Percentiles rank a stretch among this genome's conserved stretches.
phyloP scores from a whole-genome alignment of 1,140 invertebrate genomes.

The Drosophila carrolli region DNA sequence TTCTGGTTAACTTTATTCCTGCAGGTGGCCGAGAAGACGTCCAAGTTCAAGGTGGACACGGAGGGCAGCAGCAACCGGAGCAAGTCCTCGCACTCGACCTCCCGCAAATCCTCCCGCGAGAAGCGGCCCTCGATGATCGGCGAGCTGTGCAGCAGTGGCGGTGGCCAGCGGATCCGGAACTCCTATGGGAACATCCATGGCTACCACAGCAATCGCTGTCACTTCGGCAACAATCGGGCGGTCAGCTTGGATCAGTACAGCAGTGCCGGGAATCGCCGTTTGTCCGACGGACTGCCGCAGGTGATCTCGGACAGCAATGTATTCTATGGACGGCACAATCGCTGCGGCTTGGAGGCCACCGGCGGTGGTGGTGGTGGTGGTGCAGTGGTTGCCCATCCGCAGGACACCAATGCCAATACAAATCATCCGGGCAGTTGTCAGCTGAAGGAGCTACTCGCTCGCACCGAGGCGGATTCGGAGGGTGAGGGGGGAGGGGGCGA shows the following conservation, averaged over 20 bases:
- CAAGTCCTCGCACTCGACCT: slow-evolving; percentile 78
- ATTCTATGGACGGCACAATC: slow-evolving; percentile 80
- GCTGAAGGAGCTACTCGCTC: slow-evolving; percentile 40
- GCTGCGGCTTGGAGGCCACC: slow-evolving; percentile 56
- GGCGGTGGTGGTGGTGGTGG: background rate
- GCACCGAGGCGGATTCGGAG: slow-evolving; percentile 35
- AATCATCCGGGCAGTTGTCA: slow-evolving; percentile 20
- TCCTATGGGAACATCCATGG: slow-evolving; percentile 84
- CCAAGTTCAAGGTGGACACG: slow-evolving; percentile 91
- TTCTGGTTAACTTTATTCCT: no score
- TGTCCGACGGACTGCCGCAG: slow-evolving; percentile 82
- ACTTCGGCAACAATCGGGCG: slow-evolving; percentile 83
- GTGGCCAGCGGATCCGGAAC: slow-evolving; percentile 79
- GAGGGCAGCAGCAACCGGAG: slow-evolving; percentile 86
- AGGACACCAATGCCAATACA: slow-evolving; percentile 78
- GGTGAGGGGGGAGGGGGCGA: slow-evolving; percentile 4
- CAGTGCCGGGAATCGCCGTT: slow-evolving; percentile 68
- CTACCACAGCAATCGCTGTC: slow-evolving; percentile 78
- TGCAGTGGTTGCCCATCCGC: slow-evolving; percentile 12
- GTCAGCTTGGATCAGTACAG: slow-evolving; percentile 84
- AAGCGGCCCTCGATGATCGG: slow-evolving; percentile 84
- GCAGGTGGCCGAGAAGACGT: slow-evolving; percentile 88
- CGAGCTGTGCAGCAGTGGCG: slow-evolving; percentile 83
- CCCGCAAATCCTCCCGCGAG: slow-evolving; percentile 80
- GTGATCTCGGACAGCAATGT: slow-evolving; percentile 84